These are phyloP conservation scores for Taxidea taxus DNA, from an alignment of 2,113 vertebrate genomes.

Conservation along the genomic window DNA sequence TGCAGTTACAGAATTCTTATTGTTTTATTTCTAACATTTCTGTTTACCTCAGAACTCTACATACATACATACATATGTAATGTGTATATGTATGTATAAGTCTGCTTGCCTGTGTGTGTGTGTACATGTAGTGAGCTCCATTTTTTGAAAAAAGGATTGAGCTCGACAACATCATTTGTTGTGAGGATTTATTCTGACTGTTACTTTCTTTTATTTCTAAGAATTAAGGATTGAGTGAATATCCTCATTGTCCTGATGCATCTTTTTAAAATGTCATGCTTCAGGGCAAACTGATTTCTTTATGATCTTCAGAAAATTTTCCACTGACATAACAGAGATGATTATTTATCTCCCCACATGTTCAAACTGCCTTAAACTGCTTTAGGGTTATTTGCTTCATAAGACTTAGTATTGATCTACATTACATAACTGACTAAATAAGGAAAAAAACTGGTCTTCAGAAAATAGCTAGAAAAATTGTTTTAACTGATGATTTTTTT, in stretches of 20 bases:
- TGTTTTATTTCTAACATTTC: neutral
- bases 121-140: neutral
- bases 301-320: constrained; percentile 67
- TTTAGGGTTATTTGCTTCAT: constrained; percentile 67
- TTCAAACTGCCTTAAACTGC: constrained; percentile 48
- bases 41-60: neutral
- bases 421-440: constrained; percentile 66
- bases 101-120: neutral
- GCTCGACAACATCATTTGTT: constrained; percentile 1
- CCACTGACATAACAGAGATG: constrained; percentile 65
- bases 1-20: neutral
- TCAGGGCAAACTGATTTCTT: constrained; percentile 65
- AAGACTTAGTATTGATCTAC: constrained; percentile 59
- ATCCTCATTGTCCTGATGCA: constrained; percentile 35
- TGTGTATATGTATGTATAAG: neutral
- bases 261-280: constrained; percentile 67
- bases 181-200: constrained; percentile 30
- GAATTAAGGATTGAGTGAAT: constrained; percentile 59
- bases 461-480: constrained; percentile 26
- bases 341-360: constrained; percentile 67
- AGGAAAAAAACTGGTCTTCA: neutral
- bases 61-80: neutral
- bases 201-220: constrained; percentile 51
- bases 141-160: neutral
- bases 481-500: constrained; percentile 38